These are phyloP conservation scores for Leptocoma aspasia DNA, from an alignment of 2,113 vertebrate species.

Conservation along the genomic window DNA sequence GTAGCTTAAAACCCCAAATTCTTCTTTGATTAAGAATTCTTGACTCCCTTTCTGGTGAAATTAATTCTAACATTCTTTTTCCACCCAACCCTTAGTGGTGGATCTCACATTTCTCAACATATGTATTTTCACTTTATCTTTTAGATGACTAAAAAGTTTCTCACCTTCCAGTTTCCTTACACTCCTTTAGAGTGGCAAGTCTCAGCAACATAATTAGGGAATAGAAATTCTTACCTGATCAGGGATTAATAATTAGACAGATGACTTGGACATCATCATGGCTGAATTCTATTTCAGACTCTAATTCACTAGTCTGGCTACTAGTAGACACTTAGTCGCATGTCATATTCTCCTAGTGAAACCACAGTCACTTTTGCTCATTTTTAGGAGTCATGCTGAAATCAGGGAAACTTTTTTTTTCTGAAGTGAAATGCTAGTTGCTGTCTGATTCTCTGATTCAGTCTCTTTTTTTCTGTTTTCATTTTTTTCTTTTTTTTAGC, in stretches of 20 bases:
- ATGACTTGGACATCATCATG: neutral
- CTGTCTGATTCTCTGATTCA: neutral
- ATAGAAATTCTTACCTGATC: neutral
- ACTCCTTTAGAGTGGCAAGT: neutral
- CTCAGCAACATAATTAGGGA: neutral
- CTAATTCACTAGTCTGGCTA: neutral
- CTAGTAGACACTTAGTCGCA: neutral
- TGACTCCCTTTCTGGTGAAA: neutral
- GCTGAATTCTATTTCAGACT: neutral
- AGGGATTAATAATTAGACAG: neutral
- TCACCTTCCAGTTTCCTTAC: neutral
- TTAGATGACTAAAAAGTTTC: neutral
- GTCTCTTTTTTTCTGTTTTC: neutral
- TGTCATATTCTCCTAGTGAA: neutral
- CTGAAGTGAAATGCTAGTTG: neutral
- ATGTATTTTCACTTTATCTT: neutral
- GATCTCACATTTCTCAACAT: neutral
- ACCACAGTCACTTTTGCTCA: fast-evolving
- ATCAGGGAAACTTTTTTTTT: neutral
- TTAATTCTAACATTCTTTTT: neutral
- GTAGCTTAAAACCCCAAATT: fast-evolving
- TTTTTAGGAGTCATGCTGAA: neutral
- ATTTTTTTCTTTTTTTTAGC: neutral
- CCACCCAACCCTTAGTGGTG: neutral
- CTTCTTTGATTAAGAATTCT: neutral